Base-by-base conservation (phyloP, 2,888 invertebrate species). In the Emmelina monodactyla region DNA sequence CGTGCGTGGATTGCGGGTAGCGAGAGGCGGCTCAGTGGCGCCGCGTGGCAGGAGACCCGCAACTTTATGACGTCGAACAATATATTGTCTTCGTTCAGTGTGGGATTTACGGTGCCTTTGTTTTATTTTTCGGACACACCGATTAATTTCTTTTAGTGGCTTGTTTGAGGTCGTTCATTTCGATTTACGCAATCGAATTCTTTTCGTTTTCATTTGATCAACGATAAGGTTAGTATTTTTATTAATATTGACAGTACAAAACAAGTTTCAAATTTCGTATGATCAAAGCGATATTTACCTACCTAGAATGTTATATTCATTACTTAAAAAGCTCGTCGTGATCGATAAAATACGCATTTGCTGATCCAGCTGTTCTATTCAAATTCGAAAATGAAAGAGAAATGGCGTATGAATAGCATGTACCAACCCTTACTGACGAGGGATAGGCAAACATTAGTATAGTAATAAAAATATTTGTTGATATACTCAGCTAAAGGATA, bases 391-490 rank as follows among this genome's bases (percentile, higher is more conserved):
- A 63, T 63, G 55, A 65, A 63, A 64, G 62, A 62, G 62, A 63
- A 58, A 60, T 62, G 55, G 59, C 55, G 57, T 52, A 57, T 66
- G 63, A 67, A 65, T 62, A n/a, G 59, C 53, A 62, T 62, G 60
- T 61, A 55, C 58, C 61, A 69, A 65, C 72, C 58, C 71, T 64
- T 65, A 62, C 63, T 64, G 70, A 64, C 63, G 62, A 69, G 66
- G 61, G 64, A 61, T 62, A 55, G 50, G 63, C 66, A 75, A 76
- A 79, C 75, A 75, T 78, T 75, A 66, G 69, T 68, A 66, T 63
- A 65, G 71, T 73, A 71, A 75, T 73, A 72, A 75, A 76, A 79
- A 78, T 75, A 78, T 79, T 78, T 73, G 71, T 64, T 51, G 55
- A 64, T 69, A 66, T 66, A 49, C 63, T 62, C 65, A 50, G 59